Evolutionary conservation across 2,888 invertebrate genomes (phyloP).

Genomic region (Tromatobia lineatoria): DNA sequence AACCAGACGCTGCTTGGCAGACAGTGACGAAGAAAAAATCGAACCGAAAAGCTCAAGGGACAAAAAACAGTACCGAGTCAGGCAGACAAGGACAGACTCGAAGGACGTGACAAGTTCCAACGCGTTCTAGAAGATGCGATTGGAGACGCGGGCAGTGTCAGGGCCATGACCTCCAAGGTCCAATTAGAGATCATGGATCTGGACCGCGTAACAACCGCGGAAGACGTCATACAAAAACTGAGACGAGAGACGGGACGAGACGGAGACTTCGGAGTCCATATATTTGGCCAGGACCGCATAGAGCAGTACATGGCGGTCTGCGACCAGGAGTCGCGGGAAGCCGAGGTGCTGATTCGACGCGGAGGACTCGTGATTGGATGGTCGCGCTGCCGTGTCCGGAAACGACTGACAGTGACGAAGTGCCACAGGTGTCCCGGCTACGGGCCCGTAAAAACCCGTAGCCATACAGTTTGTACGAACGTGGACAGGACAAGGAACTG

Average conservation of each 20-base stretch:
- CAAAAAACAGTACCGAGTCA: constrained; percentile 42
- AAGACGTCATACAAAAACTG: too few species aligned
- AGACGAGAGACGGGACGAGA: constrained; percentile 37
- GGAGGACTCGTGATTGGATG: constrained; percentile 50
- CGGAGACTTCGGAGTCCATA: constrained; percentile 39
- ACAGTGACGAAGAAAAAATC: constrained; percentile 57
- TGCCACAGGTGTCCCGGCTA: neutral
- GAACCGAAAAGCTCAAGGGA: constrained; percentile 33
- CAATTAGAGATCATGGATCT: too few species aligned
- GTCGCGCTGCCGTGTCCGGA: constrained; percentile 31
- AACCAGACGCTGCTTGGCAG: too few species aligned
- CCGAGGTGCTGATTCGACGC: constrained; percentile 38
- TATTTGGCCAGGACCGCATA: constrained; percentile 46
- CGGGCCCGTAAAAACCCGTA: constrained; percentile 29
- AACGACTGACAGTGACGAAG: constrained; percentile 42
- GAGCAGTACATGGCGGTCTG: constrained; percentile 50
- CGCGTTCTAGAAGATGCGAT: neutral
- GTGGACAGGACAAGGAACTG: constrained; percentile 2
- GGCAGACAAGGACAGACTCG: constrained; percentile 10
- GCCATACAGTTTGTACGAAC: constrained; percentile 15
- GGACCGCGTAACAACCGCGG: too few species aligned
- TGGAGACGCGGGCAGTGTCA: too few species aligned
- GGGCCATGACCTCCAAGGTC: too few species aligned
- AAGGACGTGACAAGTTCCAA: constrained; percentile 32
- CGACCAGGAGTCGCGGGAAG: constrained; percentile 48